Evolutionary conservation across 2,113 vertebrate species (phyloP), one percentile per base, ranked within the genome.

Genomic region (Morphnarchus princeps): DNA sequence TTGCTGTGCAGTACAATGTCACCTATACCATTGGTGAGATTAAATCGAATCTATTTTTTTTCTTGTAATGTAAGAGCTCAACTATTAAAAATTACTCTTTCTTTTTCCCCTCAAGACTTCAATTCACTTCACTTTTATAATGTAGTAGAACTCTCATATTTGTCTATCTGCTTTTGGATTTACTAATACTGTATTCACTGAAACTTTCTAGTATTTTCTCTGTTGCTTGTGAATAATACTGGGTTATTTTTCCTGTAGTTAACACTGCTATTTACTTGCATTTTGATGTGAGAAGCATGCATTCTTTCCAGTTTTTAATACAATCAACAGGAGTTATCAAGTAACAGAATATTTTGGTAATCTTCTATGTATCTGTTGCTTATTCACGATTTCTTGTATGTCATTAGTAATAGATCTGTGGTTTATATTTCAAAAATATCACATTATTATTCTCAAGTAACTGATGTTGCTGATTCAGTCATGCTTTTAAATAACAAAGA

Each of bases 1-100:
- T 99, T 96, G 98, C 98, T 72, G 97, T 99, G 89, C 99, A 99
- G 97, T 98, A 99, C 96, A 99, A 98, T 82, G 98, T 99, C n/a
- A 99, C 98, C 45, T 98, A 98, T 93, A 98, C 94, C 58, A 94
- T 94, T 58, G 98, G 98, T 98, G 94, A 97, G 98, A 81, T 43
- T 77, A 83, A 91, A 80, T 38, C 15, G 62, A 40, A 54, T 57
- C 4, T 47, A 13, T 43, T 38, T 14, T 40, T 28, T 40, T 29
- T 22, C 11, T 70, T 65, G 29, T 82, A 45, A 58, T 72, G 32
- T 15, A 66, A 49, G 28, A 87, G 15, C 31, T 52, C 24, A 78
- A 12, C 45, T 82, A 43, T 66, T 87, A 43, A 88, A 82, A 76
- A 52, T 36, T 50, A 43, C 43, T 77, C 17, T 57, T 69, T 42